phyloP scores from a whole-genome alignment of 2,113 vertebrate genomes.

The Eidolon helvum region DNA sequence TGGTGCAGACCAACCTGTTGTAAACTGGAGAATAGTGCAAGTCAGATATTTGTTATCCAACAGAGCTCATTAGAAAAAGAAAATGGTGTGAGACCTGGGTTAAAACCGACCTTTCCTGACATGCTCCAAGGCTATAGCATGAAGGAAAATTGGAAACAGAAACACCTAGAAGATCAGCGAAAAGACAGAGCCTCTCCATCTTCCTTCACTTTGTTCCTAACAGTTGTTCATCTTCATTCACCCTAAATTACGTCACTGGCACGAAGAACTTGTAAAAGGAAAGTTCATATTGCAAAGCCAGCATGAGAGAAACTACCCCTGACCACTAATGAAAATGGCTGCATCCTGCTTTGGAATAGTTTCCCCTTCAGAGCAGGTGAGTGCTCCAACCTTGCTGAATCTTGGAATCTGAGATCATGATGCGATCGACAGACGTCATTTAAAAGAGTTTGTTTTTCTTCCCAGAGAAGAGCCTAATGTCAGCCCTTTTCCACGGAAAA shows the following conservation, averaged over 20 bases:
- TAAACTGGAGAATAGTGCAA: constrained; percentile 49
- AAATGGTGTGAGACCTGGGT: neutral
- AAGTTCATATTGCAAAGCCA: constrained; percentile 31
- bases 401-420: constrained; percentile 18
- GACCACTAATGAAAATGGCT: neutral
- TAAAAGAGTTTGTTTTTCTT: constrained; percentile 18
- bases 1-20: constrained; percentile 59
- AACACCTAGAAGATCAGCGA: constrained; percentile 51
- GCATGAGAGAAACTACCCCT: neutral
- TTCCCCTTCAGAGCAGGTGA: neutral
- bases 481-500: neutral
- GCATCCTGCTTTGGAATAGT: neutral
- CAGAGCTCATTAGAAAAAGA: constrained; percentile 35
- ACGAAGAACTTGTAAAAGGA: neutral
- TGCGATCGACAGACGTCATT: neutral
- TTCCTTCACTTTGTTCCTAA: constrained; percentile 69
- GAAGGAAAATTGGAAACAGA: constrained; percentile 70
- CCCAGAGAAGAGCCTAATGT: neutral
- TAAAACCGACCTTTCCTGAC: constrained; percentile 68
- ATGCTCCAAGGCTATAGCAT: constrained; percentile 16
- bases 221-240: constrained; percentile 41
- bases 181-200: constrained; percentile 38
- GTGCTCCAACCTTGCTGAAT: neutral
- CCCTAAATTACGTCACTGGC: constrained; percentile 53
- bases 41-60: constrained; percentile 59